Base-by-base conservation (phyloP, 1,140 invertebrate species). In the Homarus americanus region DNA sequence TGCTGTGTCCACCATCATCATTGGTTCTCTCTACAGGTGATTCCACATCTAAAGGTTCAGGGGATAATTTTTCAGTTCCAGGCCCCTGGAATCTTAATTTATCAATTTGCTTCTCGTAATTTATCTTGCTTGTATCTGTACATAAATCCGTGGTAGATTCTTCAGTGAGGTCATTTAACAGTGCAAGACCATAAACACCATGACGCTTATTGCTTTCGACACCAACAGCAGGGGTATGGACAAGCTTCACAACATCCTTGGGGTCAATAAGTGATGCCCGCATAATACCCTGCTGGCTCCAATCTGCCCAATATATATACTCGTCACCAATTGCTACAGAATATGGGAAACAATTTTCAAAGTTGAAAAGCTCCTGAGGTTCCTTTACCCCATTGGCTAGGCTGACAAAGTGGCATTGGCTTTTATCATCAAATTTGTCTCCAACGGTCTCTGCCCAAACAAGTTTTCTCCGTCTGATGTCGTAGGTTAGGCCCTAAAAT, bases 221-320 rank as follows among this genome's bases (percentile, higher is more conserved):
- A 28, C 20, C 40, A 34, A 49, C 17, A 2, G 32, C 15, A 38
- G 92, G 90, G 63, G 92, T 87, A 49, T 72, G 53, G 9, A 91
- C 63, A 20, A 92, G 75, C 49, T 86, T 86, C 5, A 91, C 82
- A 41, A 92, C 63, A 89, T 85, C 66, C 41, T 63, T 24, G n/a
- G 78, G 79, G 66, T 92, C 66, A 20, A 2, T 82, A 9, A 34
- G 28, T 24, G 58, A 82, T 10, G 87, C 80, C 72, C 92, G 82
- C 92, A 92, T 92, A n/a, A 92, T 89, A 38, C 85, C 86, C 12
- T 80, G 15, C 49, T 73, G 72, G 10, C 58, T 41, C 89, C 89
- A 92, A 63, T 92, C 92, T 36, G 89, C 75, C 89, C 82, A 92
- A 58, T 92, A 92, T n/a, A 91, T 69, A 53, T 89, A 85, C 5